phyloP scores from a whole-genome alignment of 2,113 vertebrate genomes.

The Actinemys pallida region DNA sequence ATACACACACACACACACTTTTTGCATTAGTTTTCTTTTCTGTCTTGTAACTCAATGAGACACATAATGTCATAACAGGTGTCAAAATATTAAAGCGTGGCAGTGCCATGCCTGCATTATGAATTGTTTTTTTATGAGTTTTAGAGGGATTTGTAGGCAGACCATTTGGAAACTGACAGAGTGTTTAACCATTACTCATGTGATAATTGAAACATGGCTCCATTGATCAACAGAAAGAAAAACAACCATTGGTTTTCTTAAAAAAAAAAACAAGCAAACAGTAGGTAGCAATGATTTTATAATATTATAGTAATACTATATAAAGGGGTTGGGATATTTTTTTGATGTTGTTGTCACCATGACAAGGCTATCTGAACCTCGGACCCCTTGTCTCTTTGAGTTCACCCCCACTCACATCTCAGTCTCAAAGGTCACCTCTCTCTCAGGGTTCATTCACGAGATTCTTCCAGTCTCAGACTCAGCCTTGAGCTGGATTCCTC shows the following conservation, averaged over 20 bases:
- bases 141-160: not conserved
- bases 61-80: not conserved
- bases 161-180: not conserved
- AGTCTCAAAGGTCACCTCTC: not conserved
- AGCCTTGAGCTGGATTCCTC: not conserved
- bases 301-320: not conserved
- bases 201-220: not conserved
- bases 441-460: not conserved
- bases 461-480: not conserved
- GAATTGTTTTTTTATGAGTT: not conserved
- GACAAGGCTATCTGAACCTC: not conserved
- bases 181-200: not conserved
- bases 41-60: not conserved
- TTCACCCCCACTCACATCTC: not conserved
- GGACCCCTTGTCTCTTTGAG: not conserved
- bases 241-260: not conserved
- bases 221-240: not conserved
- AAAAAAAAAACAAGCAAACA: too few relatives aligned
- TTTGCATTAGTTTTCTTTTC: slow-evolving; percentile 6
- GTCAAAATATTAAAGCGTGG: not conserved
- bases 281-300: not conserved
- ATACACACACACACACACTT: not conserved
- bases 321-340: not conserved
- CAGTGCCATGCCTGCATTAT: not conserved
- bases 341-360: not conserved